Evolutionary conservation across 2,888 invertebrate species (phyloP), one percentile per base, ranked within the genome.

Genomic region (Diogma glabrata): DNA sequence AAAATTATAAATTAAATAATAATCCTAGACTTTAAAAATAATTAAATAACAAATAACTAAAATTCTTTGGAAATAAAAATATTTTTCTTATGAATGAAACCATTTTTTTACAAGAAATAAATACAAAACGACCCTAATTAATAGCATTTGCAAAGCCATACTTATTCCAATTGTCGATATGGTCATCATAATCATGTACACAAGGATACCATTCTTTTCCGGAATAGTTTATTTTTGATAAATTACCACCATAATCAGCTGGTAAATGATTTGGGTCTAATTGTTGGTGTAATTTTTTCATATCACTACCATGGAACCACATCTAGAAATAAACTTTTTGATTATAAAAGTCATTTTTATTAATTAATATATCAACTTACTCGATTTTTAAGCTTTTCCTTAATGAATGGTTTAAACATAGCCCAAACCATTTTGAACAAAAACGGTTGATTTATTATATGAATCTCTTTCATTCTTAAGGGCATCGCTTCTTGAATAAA

Each of bases 401-500:
- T 76, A 59, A 89, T 80, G 63, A 89, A 82, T 8, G 88, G 88
- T 68, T 87, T 87, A 74, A 89, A 89, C 65, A 89, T 78, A 47
- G 76, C 72, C 88, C 89, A 90, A 2, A 89, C 87, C 68, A 87
- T 76, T 63, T 83, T 87, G 72, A 90, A 90, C 55, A 89, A 71
- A 71, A 82, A 83, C 0, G 90, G 88, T 62, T 90, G 83, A 63
- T 87, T 87, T 3, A 90, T 86, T 63, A 89, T 82, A 69, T 90
- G 89, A 9, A 89, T 82, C 70, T 88, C 87, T 67, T 87, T 89
- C 59, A 89, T 72, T 51, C 89, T 76, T 49, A 88, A 67, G 3
- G 89, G 88, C 87, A 89, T 86, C 0, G 89, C 88, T 52, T 89
- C 87, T 69, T 90, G 89, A 58, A 90, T 88, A 69, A 89, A 90